Evolutionary conservation across 2,888 invertebrate species (phyloP).

Genomic region (Drosophila birchii): DNA sequence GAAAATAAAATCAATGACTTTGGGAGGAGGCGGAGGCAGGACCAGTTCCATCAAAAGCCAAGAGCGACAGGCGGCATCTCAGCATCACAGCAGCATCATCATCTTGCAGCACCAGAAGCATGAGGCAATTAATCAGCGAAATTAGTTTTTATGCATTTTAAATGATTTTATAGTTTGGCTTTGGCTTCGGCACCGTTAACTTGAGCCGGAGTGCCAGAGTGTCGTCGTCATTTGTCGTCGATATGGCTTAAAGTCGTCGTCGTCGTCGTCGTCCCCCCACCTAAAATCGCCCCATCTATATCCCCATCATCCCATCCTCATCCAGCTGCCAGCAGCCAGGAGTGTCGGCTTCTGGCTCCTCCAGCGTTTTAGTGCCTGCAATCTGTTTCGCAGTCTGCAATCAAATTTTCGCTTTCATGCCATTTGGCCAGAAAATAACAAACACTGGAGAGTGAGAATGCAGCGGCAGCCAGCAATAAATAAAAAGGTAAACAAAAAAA

Average conservation of each 20-base stretch:
- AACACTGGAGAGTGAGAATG: slow-evolving; percentile 14
- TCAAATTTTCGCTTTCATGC: slow-evolving; percentile 76
- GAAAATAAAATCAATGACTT: slow-evolving; percentile 52
- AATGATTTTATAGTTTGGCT: slow-evolving; percentile 55
- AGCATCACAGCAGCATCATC: slow-evolving; percentile 19
- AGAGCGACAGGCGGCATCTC: slow-evolving; percentile 26
- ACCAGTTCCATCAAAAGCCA: slow-evolving; percentile 38
- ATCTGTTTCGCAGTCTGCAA: slow-evolving; percentile 51
- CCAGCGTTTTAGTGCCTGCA: slow-evolving; percentile 37
- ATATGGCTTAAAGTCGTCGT: slow-evolving; percentile 1
- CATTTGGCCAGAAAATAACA: slow-evolving; percentile 59
- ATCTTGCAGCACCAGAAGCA: slow-evolving; percentile 25
- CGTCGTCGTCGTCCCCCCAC: neutral
- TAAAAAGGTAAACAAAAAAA: neutral
- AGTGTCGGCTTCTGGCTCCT: slow-evolving; percentile 1
- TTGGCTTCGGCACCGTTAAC: slow-evolving; percentile 32
- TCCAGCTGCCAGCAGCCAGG: slow-evolving; percentile 8
- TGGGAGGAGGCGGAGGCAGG: slow-evolving; percentile 4
- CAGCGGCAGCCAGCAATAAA: slow-evolving; percentile 14
- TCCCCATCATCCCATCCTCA: neutral
- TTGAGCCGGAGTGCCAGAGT: slow-evolving; percentile 7
- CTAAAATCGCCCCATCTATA: neutral
- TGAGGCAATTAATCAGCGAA: slow-evolving; percentile 71
- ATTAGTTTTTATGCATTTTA: slow-evolving; percentile 79
- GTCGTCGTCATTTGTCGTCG: slow-evolving; percentile 33